These are phyloP conservation scores for Myrmecophaga tridactyla DNA, from an alignment of 2,113 vertebrate species.

Conservation along the genomic window DNA sequence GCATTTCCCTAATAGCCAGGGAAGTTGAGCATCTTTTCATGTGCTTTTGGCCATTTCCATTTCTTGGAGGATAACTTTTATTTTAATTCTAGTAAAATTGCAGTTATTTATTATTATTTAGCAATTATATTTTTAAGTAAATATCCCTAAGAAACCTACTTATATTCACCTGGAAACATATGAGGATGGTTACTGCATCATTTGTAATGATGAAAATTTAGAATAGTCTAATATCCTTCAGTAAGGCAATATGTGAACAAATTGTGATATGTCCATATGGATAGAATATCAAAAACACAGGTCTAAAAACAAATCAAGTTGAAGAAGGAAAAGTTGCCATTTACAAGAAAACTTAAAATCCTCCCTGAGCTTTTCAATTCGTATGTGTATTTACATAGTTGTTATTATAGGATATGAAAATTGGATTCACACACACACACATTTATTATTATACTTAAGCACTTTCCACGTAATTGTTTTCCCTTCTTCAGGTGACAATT, in stretches of 20 bases:
- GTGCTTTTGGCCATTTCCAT: no score
- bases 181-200: not conserved
- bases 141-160: not conserved
- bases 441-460: not conserved
- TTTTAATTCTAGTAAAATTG: not conserved
- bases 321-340: not conserved
- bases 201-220: not conserved
- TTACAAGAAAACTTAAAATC: not conserved
- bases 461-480: not conserved
- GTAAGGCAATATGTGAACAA: not conserved
- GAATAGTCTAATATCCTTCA: not conserved
- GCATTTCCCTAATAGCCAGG: no score
- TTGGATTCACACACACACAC: no score
- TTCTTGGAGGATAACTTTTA: not conserved
- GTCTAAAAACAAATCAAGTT: not conserved
- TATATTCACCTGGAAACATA: not conserved
- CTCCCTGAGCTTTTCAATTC: not conserved
- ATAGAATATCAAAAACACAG: not conserved
- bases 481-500: not conserved
- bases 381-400: not conserved
- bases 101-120: not conserved
- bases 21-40: no score
- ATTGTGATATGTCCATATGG: not conserved
- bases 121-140: conserved; percentile 5
- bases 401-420: not conserved